A percentile compares a stretch with the other conserved stretches of the same genome.
These are phyloP conservation scores for Aphyosemion australe DNA, from an alignment of 2,113 vertebrate species.

Conservation along the genomic window DNA sequence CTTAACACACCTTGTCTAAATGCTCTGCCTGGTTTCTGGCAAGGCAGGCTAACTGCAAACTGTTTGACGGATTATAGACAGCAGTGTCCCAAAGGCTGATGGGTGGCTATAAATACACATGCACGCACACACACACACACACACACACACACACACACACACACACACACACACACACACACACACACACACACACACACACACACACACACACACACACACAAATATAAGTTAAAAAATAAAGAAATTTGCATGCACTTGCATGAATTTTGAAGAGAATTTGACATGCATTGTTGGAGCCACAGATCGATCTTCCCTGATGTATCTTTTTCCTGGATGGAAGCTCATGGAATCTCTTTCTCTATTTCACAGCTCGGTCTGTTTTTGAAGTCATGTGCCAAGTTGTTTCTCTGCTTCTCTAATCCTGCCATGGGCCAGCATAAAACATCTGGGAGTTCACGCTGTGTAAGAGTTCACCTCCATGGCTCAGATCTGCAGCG, in stretches of 20 bases:
- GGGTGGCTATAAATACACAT: slow-evolving; percentile 51
- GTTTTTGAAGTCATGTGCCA: slow-evolving; percentile 41
- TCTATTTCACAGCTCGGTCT: slow-evolving; percentile 21
- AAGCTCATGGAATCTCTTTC: slow-evolving; percentile 8
- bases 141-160: background rate
- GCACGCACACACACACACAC: slow-evolving; percentile 6
- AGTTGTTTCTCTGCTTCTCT: slow-evolving; percentile 42
- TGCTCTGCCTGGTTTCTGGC: slow-evolving; percentile 48
- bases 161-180: slow-evolving; percentile 12
- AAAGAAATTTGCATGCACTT: background rate
- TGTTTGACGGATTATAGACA: slow-evolving; percentile 65
- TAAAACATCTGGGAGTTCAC: slow-evolving; percentile 75
- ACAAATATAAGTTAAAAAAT: slow-evolving; percentile 8
- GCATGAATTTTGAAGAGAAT: background rate
- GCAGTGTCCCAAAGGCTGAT: slow-evolving; percentile 50
- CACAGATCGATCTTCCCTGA: slow-evolving; percentile 9
- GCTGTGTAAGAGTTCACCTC: slow-evolving; percentile 17
- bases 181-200: no score
- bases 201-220: slow-evolving; percentile 4
- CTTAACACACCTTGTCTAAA: slow-evolving; percentile 69
- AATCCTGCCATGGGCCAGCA: slow-evolving; percentile 59
- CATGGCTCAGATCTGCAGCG: slow-evolving; percentile 27
- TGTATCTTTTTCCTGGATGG: slow-evolving; percentile 19
- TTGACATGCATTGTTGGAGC: background rate
- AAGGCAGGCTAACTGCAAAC: slow-evolving; percentile 40